phyloP scores from a whole-genome alignment of 2,797 vertebrate genomes.

The Cossypha heuglini region DNA sequence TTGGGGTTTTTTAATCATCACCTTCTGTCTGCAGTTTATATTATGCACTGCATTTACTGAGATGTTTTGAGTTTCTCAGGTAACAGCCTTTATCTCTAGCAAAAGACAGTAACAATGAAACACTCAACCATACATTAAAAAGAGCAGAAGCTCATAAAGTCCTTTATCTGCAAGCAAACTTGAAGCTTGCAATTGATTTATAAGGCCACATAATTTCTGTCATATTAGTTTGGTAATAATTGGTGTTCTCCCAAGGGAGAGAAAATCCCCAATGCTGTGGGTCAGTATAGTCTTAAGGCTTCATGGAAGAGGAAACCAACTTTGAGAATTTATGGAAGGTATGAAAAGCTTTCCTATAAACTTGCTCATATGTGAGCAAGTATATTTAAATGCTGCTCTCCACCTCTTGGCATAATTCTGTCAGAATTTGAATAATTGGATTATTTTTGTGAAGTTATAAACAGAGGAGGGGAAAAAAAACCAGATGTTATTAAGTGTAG shows the following conservation, averaged over 20 bases:
- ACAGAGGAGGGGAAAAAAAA: accelerated
- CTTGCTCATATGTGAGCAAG: background rate
- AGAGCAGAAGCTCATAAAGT: background rate
- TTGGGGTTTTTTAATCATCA: background rate
- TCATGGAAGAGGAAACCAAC: background rate
- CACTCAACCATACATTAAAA: background rate
- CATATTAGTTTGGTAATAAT: background rate
- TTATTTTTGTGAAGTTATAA: background rate
- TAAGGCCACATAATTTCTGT: background rate
- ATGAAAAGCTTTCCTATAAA: background rate
- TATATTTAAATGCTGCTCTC: background rate
- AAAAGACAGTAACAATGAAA: background rate
- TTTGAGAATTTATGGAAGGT: background rate
- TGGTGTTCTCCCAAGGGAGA: background rate
- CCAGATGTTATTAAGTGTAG: background rate
- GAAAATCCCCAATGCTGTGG: background rate
- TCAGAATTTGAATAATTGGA: background rate
- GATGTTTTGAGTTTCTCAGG: background rate
- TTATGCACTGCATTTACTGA: background rate
- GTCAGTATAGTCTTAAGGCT: background rate
- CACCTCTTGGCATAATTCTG: background rate
- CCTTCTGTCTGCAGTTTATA: background rate
- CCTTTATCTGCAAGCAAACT: background rate
- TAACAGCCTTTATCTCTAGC: background rate
- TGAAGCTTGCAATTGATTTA: background rate